Percentiles rank a stretch among this genome's conserved stretches.
phyloP scores from a whole-genome alignment of 2,113 vertebrate genomes.

The Tapirus terrestris region DNA sequence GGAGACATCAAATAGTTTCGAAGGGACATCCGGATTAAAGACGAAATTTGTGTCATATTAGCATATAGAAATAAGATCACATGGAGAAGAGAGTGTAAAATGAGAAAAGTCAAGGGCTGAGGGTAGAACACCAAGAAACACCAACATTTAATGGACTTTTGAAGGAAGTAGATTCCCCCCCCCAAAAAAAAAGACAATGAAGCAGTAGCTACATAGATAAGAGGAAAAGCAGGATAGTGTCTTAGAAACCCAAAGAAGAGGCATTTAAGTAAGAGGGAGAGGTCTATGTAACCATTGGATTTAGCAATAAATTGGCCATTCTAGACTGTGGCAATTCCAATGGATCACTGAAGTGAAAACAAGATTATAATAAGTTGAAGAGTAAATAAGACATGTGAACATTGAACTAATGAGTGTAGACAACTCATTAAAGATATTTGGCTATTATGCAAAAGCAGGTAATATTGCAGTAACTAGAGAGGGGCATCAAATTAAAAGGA shows the following conservation, averaged over 20 bases:
- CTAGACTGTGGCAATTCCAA: background rate
- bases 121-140: background rate
- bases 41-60: constrained; percentile 36
- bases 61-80: background rate
- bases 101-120: background rate
- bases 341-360: background rate
- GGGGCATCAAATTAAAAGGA: background rate
- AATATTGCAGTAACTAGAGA: background rate
- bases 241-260: background rate
- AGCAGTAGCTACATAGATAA: background rate
- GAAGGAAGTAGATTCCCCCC: background rate
- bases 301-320: background rate
- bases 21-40: background rate
- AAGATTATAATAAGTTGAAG: background rate
- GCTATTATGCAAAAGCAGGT: background rate
- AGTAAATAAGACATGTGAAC: background rate
- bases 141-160: background rate
- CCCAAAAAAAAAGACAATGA: background rate
- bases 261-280: background rate
- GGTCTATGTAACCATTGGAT: background rate
- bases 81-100: background rate
- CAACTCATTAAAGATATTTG: background rate
- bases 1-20: background rate
- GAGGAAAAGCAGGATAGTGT: background rate
- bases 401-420: background rate